Conservation (phyloP, 1,140 invertebrate genomes). For the Drosophila trapezifrons region DNA sequence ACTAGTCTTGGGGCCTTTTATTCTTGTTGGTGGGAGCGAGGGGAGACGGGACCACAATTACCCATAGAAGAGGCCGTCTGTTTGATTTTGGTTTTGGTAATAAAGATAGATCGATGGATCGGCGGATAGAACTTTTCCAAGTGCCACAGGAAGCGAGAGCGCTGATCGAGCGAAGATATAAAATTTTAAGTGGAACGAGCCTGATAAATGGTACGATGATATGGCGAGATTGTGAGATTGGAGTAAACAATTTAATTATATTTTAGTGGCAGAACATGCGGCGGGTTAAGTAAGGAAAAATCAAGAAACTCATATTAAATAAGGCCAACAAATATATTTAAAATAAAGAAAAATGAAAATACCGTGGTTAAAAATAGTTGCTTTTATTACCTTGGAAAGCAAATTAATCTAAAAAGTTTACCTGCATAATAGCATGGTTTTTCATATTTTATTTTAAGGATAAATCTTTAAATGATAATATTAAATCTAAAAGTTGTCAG, state of each 20-base stretch:
- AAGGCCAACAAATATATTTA: background rate
- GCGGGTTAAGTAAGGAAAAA: background rate
- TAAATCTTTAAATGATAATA: background rate
- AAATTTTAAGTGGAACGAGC: conserved; percentile 22
- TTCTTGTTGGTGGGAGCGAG: conserved; percentile 32
- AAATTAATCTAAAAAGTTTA: background rate
- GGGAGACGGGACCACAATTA: conserved; percentile 25
- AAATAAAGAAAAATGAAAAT: background rate
- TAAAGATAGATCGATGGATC: conserved; percentile 56
- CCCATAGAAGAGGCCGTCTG: conserved; percentile 42
- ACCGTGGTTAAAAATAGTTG: no score
- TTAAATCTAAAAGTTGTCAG: background rate
- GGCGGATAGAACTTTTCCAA: conserved; percentile 3
- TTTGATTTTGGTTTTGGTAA: conserved; percentile 52
- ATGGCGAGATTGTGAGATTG: conserved; percentile 1
- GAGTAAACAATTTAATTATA: conserved; percentile 35
- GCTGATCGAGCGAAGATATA: conserved; percentile 17
- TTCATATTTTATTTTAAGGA: background rate
- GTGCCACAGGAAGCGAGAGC: conserved; percentile 29
- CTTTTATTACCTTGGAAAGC: no score
- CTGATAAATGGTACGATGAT: conserved; percentile 23
- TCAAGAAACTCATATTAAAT: background rate
- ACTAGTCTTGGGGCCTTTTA: conserved; percentile 55
- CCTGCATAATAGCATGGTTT: background rate
- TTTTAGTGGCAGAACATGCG: no score